phyloP scores from a whole-genome alignment of 2,888 invertebrate genomes.

The Mythimna lalbum region DNA sequence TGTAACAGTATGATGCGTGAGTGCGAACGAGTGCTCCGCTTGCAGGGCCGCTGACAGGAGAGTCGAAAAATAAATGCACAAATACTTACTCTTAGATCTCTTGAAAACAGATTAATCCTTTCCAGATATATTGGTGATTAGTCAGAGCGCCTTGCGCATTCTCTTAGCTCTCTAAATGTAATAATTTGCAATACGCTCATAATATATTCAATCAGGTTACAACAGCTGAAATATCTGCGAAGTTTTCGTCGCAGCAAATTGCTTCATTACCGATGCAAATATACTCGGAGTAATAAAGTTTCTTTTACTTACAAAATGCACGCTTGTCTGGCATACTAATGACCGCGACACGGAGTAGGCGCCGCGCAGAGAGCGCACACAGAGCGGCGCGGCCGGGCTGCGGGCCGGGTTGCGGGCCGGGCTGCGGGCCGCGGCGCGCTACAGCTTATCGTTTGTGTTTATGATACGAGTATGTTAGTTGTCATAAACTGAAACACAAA shows the following conservation, averaged over 20 bases:
- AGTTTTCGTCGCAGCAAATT: constrained; percentile 32
- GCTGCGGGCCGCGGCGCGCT: too few relatives aligned
- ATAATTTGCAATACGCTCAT: constrained; percentile 19
- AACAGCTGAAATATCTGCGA: constrained; percentile 28
- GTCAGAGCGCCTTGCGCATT: background rate
- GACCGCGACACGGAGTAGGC: background rate
- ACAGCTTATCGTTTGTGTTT: background rate
- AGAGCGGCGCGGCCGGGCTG: too few relatives aligned
- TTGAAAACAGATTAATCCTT: background rate
- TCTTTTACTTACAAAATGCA: constrained; percentile 30
- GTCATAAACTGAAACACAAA: background rate
- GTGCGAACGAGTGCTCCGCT: background rate
- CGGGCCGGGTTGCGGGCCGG: too few relatives aligned
- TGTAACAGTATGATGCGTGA: too few relatives aligned
- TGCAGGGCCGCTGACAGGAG: background rate
- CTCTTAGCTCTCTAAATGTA: constrained; percentile 3
- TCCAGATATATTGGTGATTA: constrained; percentile 3
- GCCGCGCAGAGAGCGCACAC: background rate
- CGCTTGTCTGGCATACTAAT: constrained; percentile 29
- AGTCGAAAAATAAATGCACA: background rate
- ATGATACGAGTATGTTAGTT: background rate
- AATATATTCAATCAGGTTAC: constrained; percentile 36
- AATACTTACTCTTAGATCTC: background rate
- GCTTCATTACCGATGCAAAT: constrained; percentile 42
- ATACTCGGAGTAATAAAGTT: constrained; percentile 42